A percentile compares a stretch with the other conserved stretches of the same genome.
Evolutionary conservation across 2,888 invertebrate species (phyloP).

Genomic region (Agapostemon virescens): DNA sequence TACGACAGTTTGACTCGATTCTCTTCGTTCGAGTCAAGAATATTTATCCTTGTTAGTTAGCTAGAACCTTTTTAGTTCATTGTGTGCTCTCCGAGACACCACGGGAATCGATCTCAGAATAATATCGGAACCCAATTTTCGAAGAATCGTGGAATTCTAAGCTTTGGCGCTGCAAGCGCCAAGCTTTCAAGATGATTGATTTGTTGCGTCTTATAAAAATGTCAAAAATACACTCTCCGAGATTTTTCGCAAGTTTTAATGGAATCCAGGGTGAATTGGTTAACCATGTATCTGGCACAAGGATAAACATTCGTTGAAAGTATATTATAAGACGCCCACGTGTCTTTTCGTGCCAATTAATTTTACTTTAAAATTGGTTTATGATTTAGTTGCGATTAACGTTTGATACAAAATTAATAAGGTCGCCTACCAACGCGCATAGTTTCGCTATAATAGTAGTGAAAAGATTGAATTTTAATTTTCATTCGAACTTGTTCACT

Average conservation of each 20-base stretch:
- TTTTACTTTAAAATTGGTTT: too few relatives aligned
- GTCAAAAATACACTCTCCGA: neutral
- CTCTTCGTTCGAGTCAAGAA: neutral
- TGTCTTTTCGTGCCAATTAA: too few relatives aligned
- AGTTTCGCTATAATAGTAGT: too few relatives aligned
- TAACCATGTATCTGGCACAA: neutral
- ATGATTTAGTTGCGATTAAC: neutral
- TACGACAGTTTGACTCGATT: too few relatives aligned
- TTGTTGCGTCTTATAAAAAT: neutral
- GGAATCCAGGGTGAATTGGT: neutral
- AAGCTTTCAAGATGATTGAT: neutral
- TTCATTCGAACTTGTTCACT: neutral
- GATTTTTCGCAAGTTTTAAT: neutral
- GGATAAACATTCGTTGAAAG: neutral
- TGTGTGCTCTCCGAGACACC: constrained; percentile 63
- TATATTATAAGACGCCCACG: neutral
- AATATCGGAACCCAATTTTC: constrained; percentile 34
- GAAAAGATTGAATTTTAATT: too few relatives aligned
- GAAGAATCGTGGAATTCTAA: constrained; percentile 5
- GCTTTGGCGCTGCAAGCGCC: neutral
- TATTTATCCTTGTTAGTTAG: neutral
- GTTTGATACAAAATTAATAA: too few relatives aligned
- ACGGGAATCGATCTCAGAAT: constrained; percentile 53
- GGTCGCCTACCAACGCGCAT: too few relatives aligned
- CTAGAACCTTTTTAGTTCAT: constrained; percentile 73